Evolutionary conservation across 2,888 invertebrate genomes (phyloP), one percentile per base, ranked within the genome.

Genomic region (Phengaris arion): DNA sequence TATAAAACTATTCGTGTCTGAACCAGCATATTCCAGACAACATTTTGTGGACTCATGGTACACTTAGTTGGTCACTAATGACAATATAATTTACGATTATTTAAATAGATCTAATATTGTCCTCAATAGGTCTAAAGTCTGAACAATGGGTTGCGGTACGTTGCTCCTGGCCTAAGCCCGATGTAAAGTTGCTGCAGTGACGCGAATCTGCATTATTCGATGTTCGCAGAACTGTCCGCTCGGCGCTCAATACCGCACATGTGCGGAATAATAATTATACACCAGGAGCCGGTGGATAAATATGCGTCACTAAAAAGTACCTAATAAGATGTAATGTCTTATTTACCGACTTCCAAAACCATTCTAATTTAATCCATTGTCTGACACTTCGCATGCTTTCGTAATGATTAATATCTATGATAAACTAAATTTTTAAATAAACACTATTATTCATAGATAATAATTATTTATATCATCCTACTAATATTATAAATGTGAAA

Each of bases 141-240:
- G 55, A 76, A 64, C 75, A 73, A 74, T 70, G 15, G 46, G 15
- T 78, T 74, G 48, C 48, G 79, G 84, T 83, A 77, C 84, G 79
- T 81, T 83, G 84, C 81, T 81, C 84, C 82, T 78, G 70, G 68
- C 83, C 83, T 82, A 83, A 84, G 80, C 68, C 51, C 78, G 55
- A 81, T 81, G 81, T 76, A 79, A 83, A 82, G 52, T 75, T 79
- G 77, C 76, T 81, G 80, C 81, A 81, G 79, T 83, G 82, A 82
- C 81, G 82, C 78, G 82, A 84, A 87, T 86, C 86, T 81, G 81
- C 81, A 83, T 84, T 85, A 86, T 86, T 86, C 83, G 85, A 80
- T 80, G 81, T 85, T 87, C 85, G 82, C 81, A 83, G 88, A 87
- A 86, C 82, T 84, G 81, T 81, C 82, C 82, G 84, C 85, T n/a